Percentiles rank a stretch among this genome's conserved stretches.
Conservation (phyloP, 2,113 vertebrate species). For the Anguilla japonica region DNA sequence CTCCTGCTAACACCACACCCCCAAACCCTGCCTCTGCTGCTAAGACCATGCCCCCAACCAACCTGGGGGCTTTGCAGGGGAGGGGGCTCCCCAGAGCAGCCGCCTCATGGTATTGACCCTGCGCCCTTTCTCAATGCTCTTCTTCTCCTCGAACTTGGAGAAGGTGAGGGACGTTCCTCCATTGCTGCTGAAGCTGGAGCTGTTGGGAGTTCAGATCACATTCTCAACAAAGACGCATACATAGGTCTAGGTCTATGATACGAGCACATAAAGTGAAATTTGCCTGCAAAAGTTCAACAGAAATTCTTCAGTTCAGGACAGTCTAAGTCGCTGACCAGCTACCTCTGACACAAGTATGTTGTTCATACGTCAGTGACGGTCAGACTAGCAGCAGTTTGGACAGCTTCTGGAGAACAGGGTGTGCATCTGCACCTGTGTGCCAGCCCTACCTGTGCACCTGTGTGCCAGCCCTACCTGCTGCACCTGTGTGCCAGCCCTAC, state of each 20-base stretch:
- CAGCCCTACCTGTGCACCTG: too few species aligned
- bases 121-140: slow-evolving; percentile 66
- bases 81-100: slow-evolving; percentile 68
- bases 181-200: slow-evolving; percentile 40
- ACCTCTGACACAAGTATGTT: too few species aligned
- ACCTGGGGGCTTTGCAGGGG: slow-evolving; percentile 64
- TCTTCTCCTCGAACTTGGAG: slow-evolving; percentile 72
- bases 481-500: too few species aligned
- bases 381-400: too few species aligned
- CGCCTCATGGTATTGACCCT: slow-evolving; percentile 65
- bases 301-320: background rate
- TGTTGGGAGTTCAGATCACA: background rate
- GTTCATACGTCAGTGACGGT: too few species aligned
- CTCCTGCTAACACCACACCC: background rate
- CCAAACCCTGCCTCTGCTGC: too few species aligned
- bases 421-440: too few species aligned
- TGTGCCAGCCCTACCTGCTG: too few species aligned
- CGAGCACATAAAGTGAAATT: background rate
- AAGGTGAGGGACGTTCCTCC: slow-evolving; percentile 53
- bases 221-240: background rate
- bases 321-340: too few species aligned
- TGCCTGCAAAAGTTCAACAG: background rate
- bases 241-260: background rate
- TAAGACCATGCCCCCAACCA: background rate
- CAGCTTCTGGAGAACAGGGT: too few species aligned